Base-by-base conservation (phyloP, 2,113 vertebrate genomes). In the Seriola quinqueradiata region DNA sequence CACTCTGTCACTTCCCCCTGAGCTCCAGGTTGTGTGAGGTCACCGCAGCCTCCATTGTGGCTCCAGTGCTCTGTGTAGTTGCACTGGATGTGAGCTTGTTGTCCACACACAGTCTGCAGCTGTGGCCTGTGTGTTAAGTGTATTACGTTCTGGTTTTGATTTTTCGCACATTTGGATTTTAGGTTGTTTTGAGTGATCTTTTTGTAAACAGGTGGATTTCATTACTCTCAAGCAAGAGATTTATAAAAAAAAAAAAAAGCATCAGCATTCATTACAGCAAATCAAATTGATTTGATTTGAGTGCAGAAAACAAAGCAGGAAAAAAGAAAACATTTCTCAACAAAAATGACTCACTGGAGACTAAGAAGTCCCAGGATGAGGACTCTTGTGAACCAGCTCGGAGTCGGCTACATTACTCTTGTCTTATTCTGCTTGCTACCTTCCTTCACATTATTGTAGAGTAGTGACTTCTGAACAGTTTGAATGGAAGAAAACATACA, bases 11-110 rank as follows among this genome's bases (percentile, higher is more conserved):
- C 70, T 59, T 77, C 60, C 74, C 8, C 16, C 54, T 55, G 17
- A 79, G 65, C 86, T 75, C 8, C 57, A 2, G 65, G 81, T 86
- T 40, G n/a, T 38, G 34, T n/a, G 44, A 77, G 79, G 81, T 89
- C 84, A 60, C 40, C 52, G 1, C 38, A 55, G 55, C 69, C 48
- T 86, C 69, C 34, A 34, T 10, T 60, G 68, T 59, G 60, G 32
- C 65, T 77, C 21, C 42, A 34, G 1, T 4, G 1, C 60, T 10
- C 34, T 4, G 32, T 34, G 25, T 17, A 58, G 38, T 64, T 75
- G 23, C 44, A 32, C 8, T 55, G 17, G 40, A 38, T 58, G 48
- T 34, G 48, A 59, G 25, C 44, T 36, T 72, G 57, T 34, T 63
- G 23, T 44, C 66, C 36, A 36, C 58, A 48, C 68, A 32, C 55